Evolutionary conservation across 2,113 vertebrate genomes (phyloP).

Genomic region (Tetrao urogallus): DNA sequence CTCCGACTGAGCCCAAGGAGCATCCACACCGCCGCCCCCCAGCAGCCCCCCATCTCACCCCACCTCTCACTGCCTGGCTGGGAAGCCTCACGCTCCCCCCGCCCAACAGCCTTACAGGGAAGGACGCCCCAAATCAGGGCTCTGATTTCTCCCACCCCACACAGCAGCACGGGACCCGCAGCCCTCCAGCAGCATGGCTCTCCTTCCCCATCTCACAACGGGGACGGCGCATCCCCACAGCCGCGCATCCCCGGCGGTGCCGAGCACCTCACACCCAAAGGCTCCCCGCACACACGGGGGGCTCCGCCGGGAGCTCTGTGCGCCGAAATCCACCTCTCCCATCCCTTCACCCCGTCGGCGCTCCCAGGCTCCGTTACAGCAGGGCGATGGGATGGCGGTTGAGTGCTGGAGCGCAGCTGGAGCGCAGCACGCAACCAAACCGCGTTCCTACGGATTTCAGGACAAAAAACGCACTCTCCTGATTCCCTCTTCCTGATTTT

Average conservation of each 20-base stretch:
- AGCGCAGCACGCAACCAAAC: background rate
- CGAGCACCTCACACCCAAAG: rapidly evolving
- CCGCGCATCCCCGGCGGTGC: background rate
- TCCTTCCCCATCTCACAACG: background rate
- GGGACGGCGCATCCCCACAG: background rate
- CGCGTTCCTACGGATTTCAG: background rate
- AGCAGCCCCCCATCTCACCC: background rate
- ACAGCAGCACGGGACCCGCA: too few species aligned
- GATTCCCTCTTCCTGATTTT: too few species aligned
- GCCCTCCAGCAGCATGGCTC: rapidly evolving
- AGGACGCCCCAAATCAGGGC: background rate
- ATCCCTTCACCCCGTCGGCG: background rate
- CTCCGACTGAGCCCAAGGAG: background rate
- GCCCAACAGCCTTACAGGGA: rapidly evolving
- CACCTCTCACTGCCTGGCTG: background rate
- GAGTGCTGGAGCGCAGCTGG: background rate
- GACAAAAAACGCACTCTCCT: rapidly evolving
- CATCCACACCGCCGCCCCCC: background rate
- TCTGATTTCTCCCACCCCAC: background rate
- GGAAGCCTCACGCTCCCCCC: background rate
- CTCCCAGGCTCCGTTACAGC: background rate
- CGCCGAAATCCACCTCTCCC: background rate
- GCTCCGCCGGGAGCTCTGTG: background rate
- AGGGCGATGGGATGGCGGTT: background rate
- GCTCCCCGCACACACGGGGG: background rate